These are phyloP conservation scores for Syrrhaptes paradoxus DNA, from an alignment of 2,113 vertebrate genomes.

Conservation along the genomic window DNA sequence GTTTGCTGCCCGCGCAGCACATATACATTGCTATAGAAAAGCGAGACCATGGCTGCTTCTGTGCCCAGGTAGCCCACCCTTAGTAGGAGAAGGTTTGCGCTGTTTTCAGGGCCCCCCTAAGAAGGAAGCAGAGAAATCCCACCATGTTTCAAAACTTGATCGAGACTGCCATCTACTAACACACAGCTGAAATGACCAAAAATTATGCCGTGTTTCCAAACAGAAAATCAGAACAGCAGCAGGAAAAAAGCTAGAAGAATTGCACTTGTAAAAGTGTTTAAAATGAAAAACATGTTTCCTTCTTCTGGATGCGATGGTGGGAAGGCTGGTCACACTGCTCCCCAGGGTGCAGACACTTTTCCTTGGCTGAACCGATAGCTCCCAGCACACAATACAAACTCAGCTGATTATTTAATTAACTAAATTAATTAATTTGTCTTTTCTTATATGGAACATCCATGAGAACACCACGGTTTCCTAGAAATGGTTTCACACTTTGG, in stretches of 20 bases:
- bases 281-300: background rate
- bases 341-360: background rate
- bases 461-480: background rate
- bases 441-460: background rate
- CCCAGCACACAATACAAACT: background rate
- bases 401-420: background rate
- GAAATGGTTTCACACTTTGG: background rate
- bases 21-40: background rate
- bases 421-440: background rate
- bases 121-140: background rate
- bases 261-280: background rate
- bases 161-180: constrained; percentile 77
- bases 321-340: background rate
- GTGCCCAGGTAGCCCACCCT: background rate
- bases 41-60: background rate
- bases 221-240: background rate
- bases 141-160: constrained; percentile 58
- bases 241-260: background rate
- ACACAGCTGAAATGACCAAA: constrained; percentile 3
- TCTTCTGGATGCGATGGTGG: background rate
- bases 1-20: background rate
- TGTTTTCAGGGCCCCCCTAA: background rate
- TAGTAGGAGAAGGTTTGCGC: background rate
- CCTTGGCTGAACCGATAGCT: background rate
- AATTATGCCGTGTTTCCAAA: background rate